These are phyloP conservation scores for Sapajus apella DNA, from an alignment of 2,113 vertebrate genomes.

Conservation along the genomic window DNA sequence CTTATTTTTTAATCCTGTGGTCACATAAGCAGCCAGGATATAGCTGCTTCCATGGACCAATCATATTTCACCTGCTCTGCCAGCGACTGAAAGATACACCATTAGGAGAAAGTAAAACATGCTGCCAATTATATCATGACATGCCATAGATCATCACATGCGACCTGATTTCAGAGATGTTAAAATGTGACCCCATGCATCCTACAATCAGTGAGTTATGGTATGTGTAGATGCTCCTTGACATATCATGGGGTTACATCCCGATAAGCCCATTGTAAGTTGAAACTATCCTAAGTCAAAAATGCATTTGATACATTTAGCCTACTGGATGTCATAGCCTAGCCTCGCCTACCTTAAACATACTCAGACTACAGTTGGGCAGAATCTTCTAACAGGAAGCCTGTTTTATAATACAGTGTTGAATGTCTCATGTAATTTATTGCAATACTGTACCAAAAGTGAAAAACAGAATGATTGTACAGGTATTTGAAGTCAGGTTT, in stretches of 20 bases:
- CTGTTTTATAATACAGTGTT: not conserved
- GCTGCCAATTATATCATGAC: not conserved
- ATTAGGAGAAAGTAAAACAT: not conserved
- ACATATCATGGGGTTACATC: not conserved
- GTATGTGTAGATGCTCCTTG: not conserved
- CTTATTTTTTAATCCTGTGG: not conserved
- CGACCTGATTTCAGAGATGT: not conserved
- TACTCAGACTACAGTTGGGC: not conserved
- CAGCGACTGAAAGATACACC: not conserved
- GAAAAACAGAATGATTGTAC: not conserved
- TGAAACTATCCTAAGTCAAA: not conserved
- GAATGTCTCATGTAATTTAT: not conserved
- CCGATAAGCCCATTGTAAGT: not conserved
- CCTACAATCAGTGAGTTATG: not conserved
- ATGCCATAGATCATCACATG: not conserved
- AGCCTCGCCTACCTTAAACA: not conserved
- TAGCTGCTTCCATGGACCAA: not conserved
- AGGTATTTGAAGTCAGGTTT: not conserved
- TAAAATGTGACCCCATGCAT: not conserved
- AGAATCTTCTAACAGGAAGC: not conserved
- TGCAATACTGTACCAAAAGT: not conserved
- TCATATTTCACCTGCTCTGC: not conserved
- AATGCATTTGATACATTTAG: not conserved
- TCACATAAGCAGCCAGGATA: not conserved
- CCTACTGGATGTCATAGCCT: not conserved